phyloP scores from a whole-genome alignment of 23 tunicate species.

The Trididemnum clinides region DNA sequence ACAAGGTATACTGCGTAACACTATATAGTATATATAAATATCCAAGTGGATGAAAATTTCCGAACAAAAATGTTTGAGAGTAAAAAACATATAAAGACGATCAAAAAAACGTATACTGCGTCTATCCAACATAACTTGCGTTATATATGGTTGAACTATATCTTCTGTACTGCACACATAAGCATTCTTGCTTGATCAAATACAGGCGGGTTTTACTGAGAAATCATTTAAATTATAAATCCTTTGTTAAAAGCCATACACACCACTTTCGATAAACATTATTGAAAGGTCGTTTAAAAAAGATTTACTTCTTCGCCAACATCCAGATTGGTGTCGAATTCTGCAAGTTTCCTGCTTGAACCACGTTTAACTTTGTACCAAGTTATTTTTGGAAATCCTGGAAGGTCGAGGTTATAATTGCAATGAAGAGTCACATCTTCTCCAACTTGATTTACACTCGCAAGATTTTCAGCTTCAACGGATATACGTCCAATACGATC shows the following conservation, averaged over 20 bases:
- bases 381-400: conserved; percentile 43
- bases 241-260: not conserved
- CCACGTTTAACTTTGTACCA: conserved; percentile 32
- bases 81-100: no score
- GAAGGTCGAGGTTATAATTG: conserved; percentile 27
- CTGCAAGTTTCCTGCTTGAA: not conserved
- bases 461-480: conserved; percentile 33
- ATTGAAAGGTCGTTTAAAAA: no score
- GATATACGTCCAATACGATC: conserved; percentile 41
- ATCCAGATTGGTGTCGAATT: not conserved
- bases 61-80: no score
- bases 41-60: no score
- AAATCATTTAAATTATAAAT: not conserved
- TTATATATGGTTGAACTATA: no score
- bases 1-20: no score
- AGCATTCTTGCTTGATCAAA: not conserved
- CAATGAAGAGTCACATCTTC: conserved; percentile 22
- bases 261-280: no score
- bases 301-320: conserved; percentile 6
- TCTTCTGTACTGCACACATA: no score
- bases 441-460: not conserved
- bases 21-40: no score
- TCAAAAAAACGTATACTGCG: no score
- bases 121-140: no score
- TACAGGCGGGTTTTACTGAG: not conserved